Percentiles rank a stretch among this genome's conserved stretches.
Conservation (phyloP, 2,888 invertebrate species). For the Pseudococcus longispinus region DNA sequence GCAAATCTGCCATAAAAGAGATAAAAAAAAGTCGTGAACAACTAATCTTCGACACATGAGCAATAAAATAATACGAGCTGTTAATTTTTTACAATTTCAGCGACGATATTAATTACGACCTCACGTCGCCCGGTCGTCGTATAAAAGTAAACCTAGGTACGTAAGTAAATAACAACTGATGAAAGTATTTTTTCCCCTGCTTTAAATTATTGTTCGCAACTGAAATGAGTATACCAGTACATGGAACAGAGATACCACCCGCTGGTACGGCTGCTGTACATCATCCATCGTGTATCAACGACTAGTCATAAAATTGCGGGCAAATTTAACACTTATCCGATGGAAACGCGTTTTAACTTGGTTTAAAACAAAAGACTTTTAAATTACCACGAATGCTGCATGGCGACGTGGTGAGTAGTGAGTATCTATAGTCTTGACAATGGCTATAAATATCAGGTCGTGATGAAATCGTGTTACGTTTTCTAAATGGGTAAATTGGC, state of each 20-base stretch:
- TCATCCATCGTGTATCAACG: constrained; percentile 43
- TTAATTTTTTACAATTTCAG: constrained; percentile 51
- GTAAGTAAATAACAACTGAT: constrained; percentile 28
- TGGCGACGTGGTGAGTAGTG: constrained; percentile 9
- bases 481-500: constrained; percentile 9
- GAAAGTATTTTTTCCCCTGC: constrained; percentile 40
- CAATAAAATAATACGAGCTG: constrained; percentile 46
- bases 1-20: no score
- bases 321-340: constrained; percentile 13
- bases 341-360: constrained; percentile 20
- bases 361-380: constrained; percentile 49
- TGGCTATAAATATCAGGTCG: constrained; percentile 35
- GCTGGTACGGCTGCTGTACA: constrained; percentile 48
- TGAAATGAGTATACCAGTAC: constrained; percentile 39
- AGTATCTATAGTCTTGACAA: constrained; percentile 1
- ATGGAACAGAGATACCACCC: constrained; percentile 52
- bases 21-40: constrained; percentile 16
- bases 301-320: constrained; percentile 45
- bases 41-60: constrained; percentile 3
- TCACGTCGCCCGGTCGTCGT: background rate
- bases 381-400: constrained; percentile 21
- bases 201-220: constrained; percentile 51
- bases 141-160: no score
- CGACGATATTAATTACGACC: constrained; percentile 43
- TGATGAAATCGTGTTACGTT: constrained; percentile 33